Percentiles rank a stretch among this genome's conserved stretches.
These are phyloP conservation scores for Pseudomyrmex gracilis DNA, from an alignment of 1,140 invertebrate genomes.

Conservation along the genomic window DNA sequence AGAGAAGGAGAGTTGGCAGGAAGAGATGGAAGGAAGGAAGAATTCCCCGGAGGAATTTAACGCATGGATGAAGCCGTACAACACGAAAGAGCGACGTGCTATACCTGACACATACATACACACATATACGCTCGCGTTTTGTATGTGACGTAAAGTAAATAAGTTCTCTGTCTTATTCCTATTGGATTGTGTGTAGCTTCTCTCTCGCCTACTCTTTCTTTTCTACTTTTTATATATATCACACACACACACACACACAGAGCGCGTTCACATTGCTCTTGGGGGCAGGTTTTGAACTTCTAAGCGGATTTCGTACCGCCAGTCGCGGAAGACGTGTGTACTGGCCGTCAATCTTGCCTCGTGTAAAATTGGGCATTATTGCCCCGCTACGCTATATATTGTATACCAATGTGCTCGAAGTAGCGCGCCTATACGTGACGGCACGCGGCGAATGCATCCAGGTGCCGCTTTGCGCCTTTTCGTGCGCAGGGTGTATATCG, in stretches of 20 bases:
- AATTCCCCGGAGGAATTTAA: slow-evolving; percentile 83
- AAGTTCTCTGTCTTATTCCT: slow-evolving; percentile 67
- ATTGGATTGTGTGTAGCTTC: neutral
- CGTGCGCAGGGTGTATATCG: neutral
- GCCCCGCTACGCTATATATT: slow-evolving; percentile 40
- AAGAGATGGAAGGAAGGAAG: slow-evolving; percentile 64
- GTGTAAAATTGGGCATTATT: slow-evolving; percentile 72
- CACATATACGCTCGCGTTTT: slow-evolving; percentile 50
- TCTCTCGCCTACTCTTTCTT: neutral
- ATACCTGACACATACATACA: slow-evolving; percentile 48
- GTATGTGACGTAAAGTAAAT: slow-evolving; percentile 78
- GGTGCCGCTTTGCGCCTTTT: slow-evolving; percentile 20
- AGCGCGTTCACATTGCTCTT: slow-evolving; percentile 31
- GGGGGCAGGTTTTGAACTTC: slow-evolving; percentile 71
- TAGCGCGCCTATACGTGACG: slow-evolving; percentile 29
- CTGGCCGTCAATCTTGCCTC: slow-evolving; percentile 71
- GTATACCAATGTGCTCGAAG: slow-evolving; percentile 18
- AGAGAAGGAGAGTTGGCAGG: neutral
- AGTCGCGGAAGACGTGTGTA: slow-evolving; percentile 29
- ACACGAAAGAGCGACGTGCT: slow-evolving; percentile 63
- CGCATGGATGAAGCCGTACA: slow-evolving; percentile 81
- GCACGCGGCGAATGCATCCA: slow-evolving; percentile 68
- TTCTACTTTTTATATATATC: neutral
- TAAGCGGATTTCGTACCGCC: slow-evolving; percentile 73
- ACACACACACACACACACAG: neutral